Percentiles rank a stretch among this genome's conserved stretches.
These are phyloP conservation scores for Centruroides sculpturatus DNA, from an alignment of 1,140 invertebrate species.

Conservation along the genomic window DNA sequence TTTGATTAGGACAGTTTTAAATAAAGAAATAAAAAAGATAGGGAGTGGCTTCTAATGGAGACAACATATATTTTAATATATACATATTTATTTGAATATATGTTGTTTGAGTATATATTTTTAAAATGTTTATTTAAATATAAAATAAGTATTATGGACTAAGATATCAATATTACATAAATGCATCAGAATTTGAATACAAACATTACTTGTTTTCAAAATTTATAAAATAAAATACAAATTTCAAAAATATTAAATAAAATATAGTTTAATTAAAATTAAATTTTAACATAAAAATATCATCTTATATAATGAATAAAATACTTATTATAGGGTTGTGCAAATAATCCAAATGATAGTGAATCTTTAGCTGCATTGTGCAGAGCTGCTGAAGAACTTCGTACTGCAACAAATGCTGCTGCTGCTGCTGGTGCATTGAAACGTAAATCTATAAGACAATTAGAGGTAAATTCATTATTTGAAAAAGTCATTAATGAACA, in stretches of 20 bases:
- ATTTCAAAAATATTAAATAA: background rate
- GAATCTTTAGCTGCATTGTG: constrained; percentile 65
- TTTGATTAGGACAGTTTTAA: background rate
- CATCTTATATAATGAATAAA: background rate
- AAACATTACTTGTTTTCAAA: background rate
- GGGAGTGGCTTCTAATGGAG: background rate
- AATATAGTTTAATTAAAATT: background rate
- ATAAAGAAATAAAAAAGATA: background rate
- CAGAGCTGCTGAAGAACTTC: constrained; percentile 64
- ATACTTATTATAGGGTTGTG: constrained; percentile 41
- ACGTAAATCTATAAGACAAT: constrained; percentile 54
- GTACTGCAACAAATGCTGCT: constrained; percentile 61
- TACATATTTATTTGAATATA: background rate
- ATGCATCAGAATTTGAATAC: background rate
- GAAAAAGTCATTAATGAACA: background rate
- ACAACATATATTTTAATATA: background rate
- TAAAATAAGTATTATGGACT: too few relatives aligned
- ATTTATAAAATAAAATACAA: background rate
- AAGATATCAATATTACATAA: too few relatives aligned
- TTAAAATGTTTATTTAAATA: background rate
- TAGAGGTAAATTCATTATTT: constrained; percentile 33
- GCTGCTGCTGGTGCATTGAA: constrained; percentile 57
- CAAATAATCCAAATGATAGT: constrained; percentile 64
- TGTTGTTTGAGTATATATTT: background rate
- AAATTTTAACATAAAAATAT: background rate